Evolutionary conservation across 2,888 invertebrate species (phyloP).

Genomic region (Polyploca ridens): DNA sequence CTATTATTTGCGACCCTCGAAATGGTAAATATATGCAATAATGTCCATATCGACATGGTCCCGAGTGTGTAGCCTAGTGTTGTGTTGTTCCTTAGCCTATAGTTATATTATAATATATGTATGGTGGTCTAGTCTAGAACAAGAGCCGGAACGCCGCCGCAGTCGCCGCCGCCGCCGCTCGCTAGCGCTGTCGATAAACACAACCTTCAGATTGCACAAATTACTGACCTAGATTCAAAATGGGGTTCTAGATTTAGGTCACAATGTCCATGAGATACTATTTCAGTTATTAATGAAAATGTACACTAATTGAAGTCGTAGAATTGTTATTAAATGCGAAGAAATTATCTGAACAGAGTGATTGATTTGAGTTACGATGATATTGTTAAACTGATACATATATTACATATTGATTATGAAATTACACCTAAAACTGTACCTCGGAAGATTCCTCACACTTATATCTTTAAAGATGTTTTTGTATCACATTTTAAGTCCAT

Average conservation of each 20-base stretch:
- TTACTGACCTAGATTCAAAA: background rate
- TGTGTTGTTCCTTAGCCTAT: background rate
- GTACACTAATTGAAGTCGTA: no score
- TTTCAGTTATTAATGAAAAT: no score
- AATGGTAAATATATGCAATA: no score
- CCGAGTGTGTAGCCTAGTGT: background rate
- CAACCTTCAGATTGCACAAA: slow-evolving; percentile 31
- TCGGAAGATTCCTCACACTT: background rate
- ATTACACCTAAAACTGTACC: slow-evolving; percentile 18
- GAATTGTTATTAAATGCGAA: no score
- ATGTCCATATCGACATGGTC: background rate
- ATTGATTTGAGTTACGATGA: no score
- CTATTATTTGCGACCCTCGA: no score
- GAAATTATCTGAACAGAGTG: no score
- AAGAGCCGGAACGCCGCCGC: slow-evolving; percentile 19
- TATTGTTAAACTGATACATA: no score
- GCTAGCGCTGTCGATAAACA: slow-evolving; percentile 41
- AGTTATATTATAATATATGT: background rate
- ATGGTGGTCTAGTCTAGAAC: background rate
- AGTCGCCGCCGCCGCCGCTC: slow-evolving; percentile 24
- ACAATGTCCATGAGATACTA: no score
- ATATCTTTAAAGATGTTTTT: no score
- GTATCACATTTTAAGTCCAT: no score
- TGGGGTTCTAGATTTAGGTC: background rate
- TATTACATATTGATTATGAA: no score